Conservation (phyloP, 92 coral and sea anemone genomes). For the Palythoa grandis region DNA sequence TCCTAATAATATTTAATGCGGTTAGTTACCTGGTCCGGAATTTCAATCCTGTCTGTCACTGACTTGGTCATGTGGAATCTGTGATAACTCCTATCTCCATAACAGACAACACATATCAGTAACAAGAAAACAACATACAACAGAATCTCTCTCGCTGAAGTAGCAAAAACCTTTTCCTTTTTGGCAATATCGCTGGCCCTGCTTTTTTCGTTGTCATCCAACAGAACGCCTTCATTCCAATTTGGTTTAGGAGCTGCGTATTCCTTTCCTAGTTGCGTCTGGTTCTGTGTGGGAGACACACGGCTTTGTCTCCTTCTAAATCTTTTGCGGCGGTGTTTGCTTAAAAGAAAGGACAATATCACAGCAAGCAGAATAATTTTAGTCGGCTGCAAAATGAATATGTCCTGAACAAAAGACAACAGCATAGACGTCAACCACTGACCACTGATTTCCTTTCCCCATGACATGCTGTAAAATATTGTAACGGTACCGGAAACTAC, state of each 20-base stretch:
- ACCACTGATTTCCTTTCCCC: slow-evolving; percentile 31
- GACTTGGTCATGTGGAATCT: slow-evolving; percentile 56
- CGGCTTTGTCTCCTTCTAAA: slow-evolving; percentile 8
- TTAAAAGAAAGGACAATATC: slow-evolving; percentile 10
- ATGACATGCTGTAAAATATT: slow-evolving; percentile 48
- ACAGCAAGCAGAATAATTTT: slow-evolving; percentile 44
- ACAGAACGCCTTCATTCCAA: neutral
- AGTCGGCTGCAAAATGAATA: slow-evolving; percentile 37
- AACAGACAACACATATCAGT: slow-evolving; percentile 53
- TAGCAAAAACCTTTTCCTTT: slow-evolving; percentile 3
- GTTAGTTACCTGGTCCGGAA: slow-evolving; percentile 40
- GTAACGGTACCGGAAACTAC: slow-evolving; percentile 37
- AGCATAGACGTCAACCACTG: slow-evolving; percentile 43
- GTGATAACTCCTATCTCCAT: slow-evolving; percentile 47
- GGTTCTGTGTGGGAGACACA: slow-evolving; percentile 5
- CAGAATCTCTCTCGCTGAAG: slow-evolving; percentile 38
- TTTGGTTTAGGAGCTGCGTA: neutral
- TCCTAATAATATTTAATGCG: neutral
- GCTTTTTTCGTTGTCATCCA: slow-evolving; percentile 4
- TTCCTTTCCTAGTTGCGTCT: neutral
- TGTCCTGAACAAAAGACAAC: slow-evolving; percentile 41
- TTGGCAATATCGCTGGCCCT: slow-evolving; percentile 2
- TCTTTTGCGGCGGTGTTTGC: slow-evolving; percentile 4
- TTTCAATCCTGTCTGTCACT: slow-evolving; percentile 51
- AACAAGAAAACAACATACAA: slow-evolving; percentile 52